A percentile compares a stretch with the other conserved stretches of the same genome.
Conservation (phyloP, 2,113 vertebrate genomes). For the Hippopotamus amphibius region DNA sequence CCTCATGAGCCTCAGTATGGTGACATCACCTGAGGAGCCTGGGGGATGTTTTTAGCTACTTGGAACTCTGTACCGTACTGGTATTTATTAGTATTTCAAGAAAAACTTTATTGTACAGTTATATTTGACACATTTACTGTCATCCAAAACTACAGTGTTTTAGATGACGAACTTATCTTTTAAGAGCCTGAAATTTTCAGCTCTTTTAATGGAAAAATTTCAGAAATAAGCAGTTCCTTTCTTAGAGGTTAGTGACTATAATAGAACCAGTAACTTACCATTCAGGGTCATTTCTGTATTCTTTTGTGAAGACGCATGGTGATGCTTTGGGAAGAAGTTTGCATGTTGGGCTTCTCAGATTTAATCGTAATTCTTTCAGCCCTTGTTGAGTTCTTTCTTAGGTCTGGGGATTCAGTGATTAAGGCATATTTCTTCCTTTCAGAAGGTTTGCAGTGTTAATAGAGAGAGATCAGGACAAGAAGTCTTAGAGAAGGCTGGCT, state of each 20-base stretch:
- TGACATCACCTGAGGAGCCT: neutral
- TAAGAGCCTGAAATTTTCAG: conserved; percentile 1
- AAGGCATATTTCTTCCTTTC: neutral
- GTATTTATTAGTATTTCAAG: conserved; percentile 40
- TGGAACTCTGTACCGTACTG: neutral
- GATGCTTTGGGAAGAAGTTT: neutral
- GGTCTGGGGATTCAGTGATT: neutral
- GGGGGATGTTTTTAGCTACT: neutral
- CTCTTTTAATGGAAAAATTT: neutral
- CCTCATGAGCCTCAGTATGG: neutral
- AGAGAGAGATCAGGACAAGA: neutral
- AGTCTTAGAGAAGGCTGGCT: neutral
- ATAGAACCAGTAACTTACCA: neutral
- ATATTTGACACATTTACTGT: neutral
- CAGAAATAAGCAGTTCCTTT: neutral
- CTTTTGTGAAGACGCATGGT: neutral
- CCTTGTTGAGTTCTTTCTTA: neutral
- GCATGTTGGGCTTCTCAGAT: neutral
- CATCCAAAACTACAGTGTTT: neutral
- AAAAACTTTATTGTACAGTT: neutral
- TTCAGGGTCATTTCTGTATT: neutral
- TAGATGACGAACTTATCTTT: neutral
- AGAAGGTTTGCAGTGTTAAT: neutral
- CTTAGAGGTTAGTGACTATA: neutral
- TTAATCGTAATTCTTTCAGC: neutral